Base-by-base conservation (phyloP, 1,140 invertebrate species). In the Harlomillsia oculata region DNA sequence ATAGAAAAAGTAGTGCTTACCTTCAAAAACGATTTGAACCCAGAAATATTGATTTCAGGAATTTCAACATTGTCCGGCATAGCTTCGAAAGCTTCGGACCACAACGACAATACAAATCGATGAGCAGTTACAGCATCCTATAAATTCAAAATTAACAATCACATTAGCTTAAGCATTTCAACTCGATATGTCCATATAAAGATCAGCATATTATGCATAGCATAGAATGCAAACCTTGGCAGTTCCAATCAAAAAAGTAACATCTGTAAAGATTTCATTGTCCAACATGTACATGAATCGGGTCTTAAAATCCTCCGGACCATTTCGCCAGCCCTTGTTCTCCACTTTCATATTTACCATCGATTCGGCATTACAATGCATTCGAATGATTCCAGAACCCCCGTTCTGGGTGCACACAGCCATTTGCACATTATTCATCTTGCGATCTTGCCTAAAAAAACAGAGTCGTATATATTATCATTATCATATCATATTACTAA, bases 61-160 rank as follows among this genome's bases (percentile, higher is more conserved):
- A 58, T 58, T 28, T 58, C 56, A 5, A 58, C 56, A 18, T 39
- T 58, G 20, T 58, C 40, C 2, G 56, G 56, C 56, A 58, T 58
- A 18, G 51, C 49, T 20, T 52, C 56, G 20, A 58, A 58, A 5
- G 48, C 56, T 5, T 40, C 41, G 2, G 56, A 58, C 56, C 56
- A 58, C 1, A 58, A 34, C 3, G 50, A 45, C 5, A 58, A 25
- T 14, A 58, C 21, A 37, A 58, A 58, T n/a, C 43, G 32, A 14
- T 58, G 56, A 1, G 56, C 56, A 1, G 56, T 40, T 5, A 58
- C 43, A 23, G 23, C 23, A 21, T 53, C 51, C 23, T 53, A 41
- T n/a, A 23, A 23, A 18, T 53, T 39, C 4, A 36, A 36, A 20
- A 53, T 39, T 8, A 53, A 34, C 6, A 34, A 34, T 34, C 14